Evolutionary conservation across 2,113 vertebrate species (phyloP), one percentile per base, ranked within the genome.

Genomic region (Syrmaticus mikado): DNA sequence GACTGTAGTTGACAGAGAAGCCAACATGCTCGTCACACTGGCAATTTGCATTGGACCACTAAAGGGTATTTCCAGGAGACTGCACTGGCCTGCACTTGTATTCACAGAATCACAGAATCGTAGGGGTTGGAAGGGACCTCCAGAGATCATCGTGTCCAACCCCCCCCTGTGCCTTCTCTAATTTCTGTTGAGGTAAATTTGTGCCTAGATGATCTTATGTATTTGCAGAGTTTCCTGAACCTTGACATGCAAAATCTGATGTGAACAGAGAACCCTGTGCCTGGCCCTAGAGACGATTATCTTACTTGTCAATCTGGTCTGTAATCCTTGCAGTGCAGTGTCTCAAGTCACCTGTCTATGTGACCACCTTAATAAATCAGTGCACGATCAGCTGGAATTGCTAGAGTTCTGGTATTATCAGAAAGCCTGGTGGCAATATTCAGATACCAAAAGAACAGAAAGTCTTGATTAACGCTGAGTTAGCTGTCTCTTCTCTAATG

Each of bases 401-500:
- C 70, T 67, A 57, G 76, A 84, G 34, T 24, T 85, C 87, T 83
- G 62, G 34, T 74, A 13, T 67, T 74, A 62, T 72, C 84, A 73
- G 66, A 87, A 87, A 82, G 62, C 79, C 77, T 60, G 84, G 71
- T 70, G 85, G 64, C 81, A 62, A 46, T 73, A 60, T 70, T 90
- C 66, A 73, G 75, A 61, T 81, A 65, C 21, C 20, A 45, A 52
- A 74, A 75, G 73, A 87, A 72, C 21, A 79, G 71, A 84, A 87
- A 82, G 61, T 57, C 80, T 88, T 77, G 81, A 84, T 93, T 83
- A 84, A 57, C 3, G 58, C 90, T 94, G 92, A 95, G 92, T 90
- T 93, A 85, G 87, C 84, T 48, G 66, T 84, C 85, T 94, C 43
- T 41, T 75, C 78, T 65, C 66, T 96, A 93, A 96, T 87, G 94